These are phyloP conservation scores for Bambusicola thoracicus DNA, from an alignment of 2,113 vertebrate species.

Conservation along the genomic window DNA sequence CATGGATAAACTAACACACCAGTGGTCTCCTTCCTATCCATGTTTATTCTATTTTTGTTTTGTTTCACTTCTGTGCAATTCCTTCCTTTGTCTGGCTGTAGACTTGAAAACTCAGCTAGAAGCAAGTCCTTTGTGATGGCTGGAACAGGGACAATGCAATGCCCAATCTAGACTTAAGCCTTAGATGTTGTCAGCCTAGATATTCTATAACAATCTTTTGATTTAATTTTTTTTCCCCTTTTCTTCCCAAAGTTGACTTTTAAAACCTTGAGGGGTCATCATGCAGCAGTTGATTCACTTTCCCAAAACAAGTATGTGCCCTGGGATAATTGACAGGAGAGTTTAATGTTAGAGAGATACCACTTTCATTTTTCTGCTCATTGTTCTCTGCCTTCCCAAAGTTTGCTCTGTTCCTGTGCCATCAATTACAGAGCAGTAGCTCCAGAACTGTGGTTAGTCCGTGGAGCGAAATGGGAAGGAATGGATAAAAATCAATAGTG, in stretches of 20 bases:
- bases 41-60: not conserved
- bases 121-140: not conserved
- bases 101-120: not conserved
- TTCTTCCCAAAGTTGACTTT: not conserved
- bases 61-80: not conserved
- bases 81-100: not conserved
- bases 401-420: conserved; percentile 12
- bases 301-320: not conserved
- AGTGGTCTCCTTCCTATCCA: not conserved
- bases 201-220: not conserved
- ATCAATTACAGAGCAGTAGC: conserved; percentile 28
- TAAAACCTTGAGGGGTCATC: conserved; percentile 1
- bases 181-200: not conserved
- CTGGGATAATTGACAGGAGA: conserved; percentile 28
- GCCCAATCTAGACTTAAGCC: not conserved
- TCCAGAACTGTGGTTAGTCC: not conserved
- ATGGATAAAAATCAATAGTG: conserved; percentile 18
- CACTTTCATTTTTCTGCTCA: not conserved
- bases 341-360: not conserved
- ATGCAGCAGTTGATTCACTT: not conserved
- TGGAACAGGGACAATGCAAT: not conserved
- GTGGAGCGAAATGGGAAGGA: not conserved
- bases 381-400: not conserved
- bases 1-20: not conserved
- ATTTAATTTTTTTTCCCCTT: not conserved